These are phyloP conservation scores for Pseudachorutes palmiensis DNA, from an alignment of 1,140 invertebrate genomes.

Conservation along the genomic window DNA sequence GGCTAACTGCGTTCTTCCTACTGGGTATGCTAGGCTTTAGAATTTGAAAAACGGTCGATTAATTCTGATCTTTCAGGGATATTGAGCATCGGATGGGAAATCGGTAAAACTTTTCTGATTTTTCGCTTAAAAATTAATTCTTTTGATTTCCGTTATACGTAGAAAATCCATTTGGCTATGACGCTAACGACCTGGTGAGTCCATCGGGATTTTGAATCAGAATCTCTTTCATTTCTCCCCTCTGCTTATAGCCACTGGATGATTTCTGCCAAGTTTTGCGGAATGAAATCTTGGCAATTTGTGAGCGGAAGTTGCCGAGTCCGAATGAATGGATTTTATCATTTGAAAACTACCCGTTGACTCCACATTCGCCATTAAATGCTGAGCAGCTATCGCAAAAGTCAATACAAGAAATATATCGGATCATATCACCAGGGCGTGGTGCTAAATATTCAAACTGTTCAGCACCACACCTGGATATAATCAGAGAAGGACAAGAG, in stretches of 20 bases:
- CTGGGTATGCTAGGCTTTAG: conserved; percentile 17
- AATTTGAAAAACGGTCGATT: background rate
- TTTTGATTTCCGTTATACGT: background rate
- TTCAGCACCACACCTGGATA: background rate
- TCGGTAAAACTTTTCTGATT: background rate
- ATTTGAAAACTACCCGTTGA: conserved; percentile 1
- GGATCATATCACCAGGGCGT: background rate
- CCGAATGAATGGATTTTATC: conserved; percentile 8
- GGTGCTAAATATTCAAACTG: background rate
- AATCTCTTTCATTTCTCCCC: background rate
- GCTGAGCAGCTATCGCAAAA: conserved; percentile 1
- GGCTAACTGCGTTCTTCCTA: conserved; percentile 14
- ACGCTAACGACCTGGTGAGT: conserved; percentile 23
- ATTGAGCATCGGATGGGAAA: conserved; percentile 1
- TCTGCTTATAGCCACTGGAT: conserved; percentile 15
- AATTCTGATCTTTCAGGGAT: background rate
- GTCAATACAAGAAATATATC: background rate
- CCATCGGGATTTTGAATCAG: background rate
- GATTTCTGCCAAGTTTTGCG: conserved; percentile 9
- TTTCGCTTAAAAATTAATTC: background rate
- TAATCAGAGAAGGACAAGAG: conserved; percentile 3
- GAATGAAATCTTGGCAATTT: background rate
- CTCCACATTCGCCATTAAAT: background rate
- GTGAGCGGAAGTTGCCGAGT: background rate
- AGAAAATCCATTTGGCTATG: conserved; percentile 25